These are phyloP conservation scores for Acridotheres tristis DNA, from an alignment of 2,797 vertebrate genomes.

Conservation along the genomic window DNA sequence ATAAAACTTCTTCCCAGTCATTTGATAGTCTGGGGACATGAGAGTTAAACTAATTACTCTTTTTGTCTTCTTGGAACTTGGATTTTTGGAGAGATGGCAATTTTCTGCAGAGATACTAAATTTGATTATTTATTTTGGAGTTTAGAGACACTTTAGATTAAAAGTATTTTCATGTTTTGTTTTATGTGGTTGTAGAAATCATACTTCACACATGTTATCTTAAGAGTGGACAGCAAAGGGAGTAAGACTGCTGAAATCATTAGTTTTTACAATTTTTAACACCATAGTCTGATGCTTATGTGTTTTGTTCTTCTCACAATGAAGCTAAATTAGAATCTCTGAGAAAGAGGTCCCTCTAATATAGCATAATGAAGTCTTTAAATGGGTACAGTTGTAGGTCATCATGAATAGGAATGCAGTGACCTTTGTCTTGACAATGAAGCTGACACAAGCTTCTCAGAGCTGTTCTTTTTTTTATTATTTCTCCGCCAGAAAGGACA, in stretches of 20 bases:
- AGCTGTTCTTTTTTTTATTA: slow-evolving; percentile 40
- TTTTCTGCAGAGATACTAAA: background rate
- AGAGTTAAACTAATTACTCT: background rate
- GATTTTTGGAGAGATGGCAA: background rate
- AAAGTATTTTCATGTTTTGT: background rate
- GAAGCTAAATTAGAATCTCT: slow-evolving; percentile 54
- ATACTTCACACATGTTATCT: background rate
- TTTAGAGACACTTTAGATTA: background rate
- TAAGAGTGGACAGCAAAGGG: background rate
- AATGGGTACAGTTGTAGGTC: slow-evolving; percentile 61
- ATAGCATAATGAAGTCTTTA: slow-evolving; percentile 55
- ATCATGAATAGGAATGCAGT: slow-evolving; percentile 54
- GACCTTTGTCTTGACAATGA: slow-evolving; percentile 59
- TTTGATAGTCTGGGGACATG: background rate
- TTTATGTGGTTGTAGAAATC: background rate
- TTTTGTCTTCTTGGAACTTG: background rate
- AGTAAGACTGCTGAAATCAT: slow-evolving; percentile 16
- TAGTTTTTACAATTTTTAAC: background rate
- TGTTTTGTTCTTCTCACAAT: slow-evolving; percentile 50
- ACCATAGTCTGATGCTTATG: background rate
- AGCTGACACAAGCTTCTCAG: slow-evolving; percentile 49
- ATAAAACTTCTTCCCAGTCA: background rate
- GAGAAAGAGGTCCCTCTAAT: slow-evolving; percentile 60
- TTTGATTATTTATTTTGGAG: background rate
- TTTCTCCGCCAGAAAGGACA: slow-evolving; percentile 25